These are phyloP conservation scores for Pristionchus pacificus DNA, from an alignment of 1,140 invertebrate genomes.

Conservation along the genomic window DNA sequence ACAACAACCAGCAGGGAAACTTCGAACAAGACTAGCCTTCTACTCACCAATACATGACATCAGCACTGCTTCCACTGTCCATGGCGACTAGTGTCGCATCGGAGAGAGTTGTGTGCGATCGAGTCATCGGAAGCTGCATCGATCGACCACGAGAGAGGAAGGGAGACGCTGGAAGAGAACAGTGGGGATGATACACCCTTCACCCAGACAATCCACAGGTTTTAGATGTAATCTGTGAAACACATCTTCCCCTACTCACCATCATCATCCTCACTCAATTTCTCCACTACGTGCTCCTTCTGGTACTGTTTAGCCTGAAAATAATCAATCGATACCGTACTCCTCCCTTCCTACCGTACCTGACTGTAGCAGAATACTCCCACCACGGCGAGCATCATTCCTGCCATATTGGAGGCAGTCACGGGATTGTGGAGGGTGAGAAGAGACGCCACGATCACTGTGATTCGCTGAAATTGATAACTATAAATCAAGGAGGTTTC, in stretches of 20 bases:
- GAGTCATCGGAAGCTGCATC: not conserved
- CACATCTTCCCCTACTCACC: too few species aligned
- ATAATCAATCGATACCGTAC: too few species aligned
- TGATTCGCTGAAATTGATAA: conserved; percentile 70
- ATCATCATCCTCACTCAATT: not conserved
- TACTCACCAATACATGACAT: not conserved
- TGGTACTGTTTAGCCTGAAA: not conserved
- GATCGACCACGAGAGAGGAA: too few species aligned
- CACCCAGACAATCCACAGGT: too few species aligned
- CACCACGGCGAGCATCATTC: conserved; percentile 82
- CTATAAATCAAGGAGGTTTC: too few species aligned
- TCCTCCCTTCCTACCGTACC: too few species aligned
- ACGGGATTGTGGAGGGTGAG: conserved; percentile 86
- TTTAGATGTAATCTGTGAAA: too few species aligned
- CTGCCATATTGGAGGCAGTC: conserved; percentile 77
- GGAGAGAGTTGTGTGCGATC: not conserved
- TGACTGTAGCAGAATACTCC: conserved; percentile 83
- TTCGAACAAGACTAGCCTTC: too few species aligned
- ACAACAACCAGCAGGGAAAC: too few species aligned
- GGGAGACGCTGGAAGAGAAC: too few species aligned
- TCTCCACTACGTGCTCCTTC: not conserved
- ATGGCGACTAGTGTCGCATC: not conserved
- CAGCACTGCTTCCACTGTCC: not conserved
- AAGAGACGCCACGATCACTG: conserved; percentile 82
- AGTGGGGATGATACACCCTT: too few species aligned